Evolutionary conservation across 2,113 vertebrate species (phyloP).

Genomic region (Perca schrenkii): DNA sequence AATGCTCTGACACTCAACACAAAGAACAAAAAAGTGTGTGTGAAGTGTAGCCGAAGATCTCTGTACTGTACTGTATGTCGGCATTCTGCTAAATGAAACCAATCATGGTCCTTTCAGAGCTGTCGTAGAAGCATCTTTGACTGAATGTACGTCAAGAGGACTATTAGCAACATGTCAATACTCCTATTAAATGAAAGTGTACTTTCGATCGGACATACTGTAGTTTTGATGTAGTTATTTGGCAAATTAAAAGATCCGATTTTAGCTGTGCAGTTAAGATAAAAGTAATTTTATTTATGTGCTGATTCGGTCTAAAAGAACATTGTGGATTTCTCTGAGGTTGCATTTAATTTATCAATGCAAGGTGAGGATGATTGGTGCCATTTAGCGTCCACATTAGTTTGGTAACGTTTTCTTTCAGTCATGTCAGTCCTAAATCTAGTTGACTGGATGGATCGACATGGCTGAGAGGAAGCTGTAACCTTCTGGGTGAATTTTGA

Average conservation of each 20-base stretch:
- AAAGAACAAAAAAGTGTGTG: conserved; percentile 76
- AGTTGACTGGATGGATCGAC: not conserved
- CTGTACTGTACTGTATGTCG: conserved; percentile 66
- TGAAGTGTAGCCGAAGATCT: conserved; percentile 61
- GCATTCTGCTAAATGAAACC: conserved; percentile 70
- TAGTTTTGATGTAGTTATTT: conserved; percentile 4
- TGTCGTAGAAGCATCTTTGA: conserved; percentile 8
- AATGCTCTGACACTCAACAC: conserved; percentile 74
- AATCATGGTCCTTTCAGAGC: conserved; percentile 55
- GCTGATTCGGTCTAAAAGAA: not conserved
- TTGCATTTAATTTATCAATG: conserved; percentile 9
- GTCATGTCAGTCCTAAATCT: conserved; percentile 30
- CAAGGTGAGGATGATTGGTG: conserved; percentile 53
- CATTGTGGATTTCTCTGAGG: not conserved
- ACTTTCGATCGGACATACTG: conserved; percentile 12
- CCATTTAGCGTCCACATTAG: conserved; percentile 55
- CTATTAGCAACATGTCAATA: conserved; percentile 1
- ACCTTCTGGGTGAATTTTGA: conserved; percentile 34
- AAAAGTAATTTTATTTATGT: not conserved
- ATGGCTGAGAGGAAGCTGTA: conserved; percentile 31
- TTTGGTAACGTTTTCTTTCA: conserved; percentile 18
- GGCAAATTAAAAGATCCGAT: conserved; percentile 15
- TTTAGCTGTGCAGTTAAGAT: conserved; percentile 23
- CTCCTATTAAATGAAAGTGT: not conserved
- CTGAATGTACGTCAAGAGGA: conserved; percentile 16